Base-by-base conservation (phyloP, 2,797 vertebrate genomes). In the Spheniscus humboldti region DNA sequence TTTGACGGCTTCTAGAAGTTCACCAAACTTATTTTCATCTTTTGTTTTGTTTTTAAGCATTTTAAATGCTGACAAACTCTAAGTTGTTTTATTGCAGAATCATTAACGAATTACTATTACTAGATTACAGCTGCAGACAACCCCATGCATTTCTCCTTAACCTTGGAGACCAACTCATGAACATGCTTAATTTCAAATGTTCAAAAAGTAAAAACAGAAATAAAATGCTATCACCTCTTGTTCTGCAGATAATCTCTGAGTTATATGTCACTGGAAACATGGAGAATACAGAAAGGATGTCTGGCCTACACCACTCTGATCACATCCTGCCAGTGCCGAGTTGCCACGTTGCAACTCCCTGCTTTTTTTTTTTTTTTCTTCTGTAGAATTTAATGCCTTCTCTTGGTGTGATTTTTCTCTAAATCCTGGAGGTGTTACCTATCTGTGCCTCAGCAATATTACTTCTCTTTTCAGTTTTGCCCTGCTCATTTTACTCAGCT, bases 331-430 rank as follows among this genome's bases (percentile, higher is more conserved):
- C 14, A 22, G 8, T 31, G 19, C 3, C 20, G 7, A 67, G 9
- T 16, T 80, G 18, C 12, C 17, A 23, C 7, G 5, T 50, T 73
- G 12, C 31, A 91, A 16, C 5, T 45, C 28, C 17, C 7, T 39
- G 7, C 1, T 0, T 19, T n/a, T 10, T 19, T 39, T 10, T 39
- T 10, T 13, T 8, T 27, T 5, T 37, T 62, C 27, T 12, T 6
- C 23, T 22, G 10, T 41, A 37, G 25, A 25, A 37, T 73, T 56
- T n/a, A 64, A 53, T 56, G 13, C 2, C 6, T 64, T 82, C 4
- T n/a, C 35, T 67, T 27, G 0, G 6, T 75, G 18, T 53, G 13
- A n/a, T 56, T 56, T 91, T 92, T 47, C 41, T 57, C 25, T 69
- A n/a, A 56, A 59, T 55, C 37, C 27, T 37, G 6, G 23, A 73